phyloP scores from a whole-genome alignment of 2,797 vertebrate species.

The Arrhamphus sclerolepis region DNA sequence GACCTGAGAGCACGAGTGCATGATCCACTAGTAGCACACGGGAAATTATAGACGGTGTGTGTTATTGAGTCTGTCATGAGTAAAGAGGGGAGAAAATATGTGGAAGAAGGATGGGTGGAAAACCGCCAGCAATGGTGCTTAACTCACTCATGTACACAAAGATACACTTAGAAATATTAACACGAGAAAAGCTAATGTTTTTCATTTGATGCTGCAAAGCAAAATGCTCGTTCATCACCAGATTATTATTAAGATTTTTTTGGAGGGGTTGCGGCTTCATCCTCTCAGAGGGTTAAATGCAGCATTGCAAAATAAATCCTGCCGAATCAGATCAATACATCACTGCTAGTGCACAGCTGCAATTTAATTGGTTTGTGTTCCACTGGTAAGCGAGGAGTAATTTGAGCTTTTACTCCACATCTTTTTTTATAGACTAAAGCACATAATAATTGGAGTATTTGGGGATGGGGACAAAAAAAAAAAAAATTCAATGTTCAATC shows the following conservation, averaged over 20 bases:
- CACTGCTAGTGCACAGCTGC: conserved; percentile 37
- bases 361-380: conserved; percentile 42
- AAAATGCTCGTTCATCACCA: conserved; percentile 52
- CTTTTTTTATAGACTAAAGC: conserved; percentile 7
- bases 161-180: conserved; percentile 14
- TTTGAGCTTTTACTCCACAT: conserved; percentile 13
- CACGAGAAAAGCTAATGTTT: background rate
- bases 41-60: conserved; percentile 56
- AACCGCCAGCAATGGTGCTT: conserved; percentile 4
- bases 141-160: no score
- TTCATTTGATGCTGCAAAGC: conserved; percentile 3
- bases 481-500: no score
- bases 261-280: conserved; percentile 39
- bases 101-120: conserved; percentile 3
- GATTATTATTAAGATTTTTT: conserved; percentile 52
- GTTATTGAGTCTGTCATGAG: conserved; percentile 28
- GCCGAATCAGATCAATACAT: conserved; percentile 47
- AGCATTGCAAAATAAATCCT: conserved; percentile 36
- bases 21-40: conserved; percentile 62
- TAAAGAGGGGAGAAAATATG: conserved; percentile 10
- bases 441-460: conserved; percentile 23
- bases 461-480: no score
- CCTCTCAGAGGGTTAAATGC: conserved; percentile 36
- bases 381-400: conserved; percentile 9
- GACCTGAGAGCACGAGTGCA: conserved; percentile 63